A percentile compares a stretch with the other conserved stretches of the same genome.
These are phyloP conservation scores for Falcaria lacertinaria DNA, from an alignment of 2,888 invertebrate genomes.

Conservation along the genomic window DNA sequence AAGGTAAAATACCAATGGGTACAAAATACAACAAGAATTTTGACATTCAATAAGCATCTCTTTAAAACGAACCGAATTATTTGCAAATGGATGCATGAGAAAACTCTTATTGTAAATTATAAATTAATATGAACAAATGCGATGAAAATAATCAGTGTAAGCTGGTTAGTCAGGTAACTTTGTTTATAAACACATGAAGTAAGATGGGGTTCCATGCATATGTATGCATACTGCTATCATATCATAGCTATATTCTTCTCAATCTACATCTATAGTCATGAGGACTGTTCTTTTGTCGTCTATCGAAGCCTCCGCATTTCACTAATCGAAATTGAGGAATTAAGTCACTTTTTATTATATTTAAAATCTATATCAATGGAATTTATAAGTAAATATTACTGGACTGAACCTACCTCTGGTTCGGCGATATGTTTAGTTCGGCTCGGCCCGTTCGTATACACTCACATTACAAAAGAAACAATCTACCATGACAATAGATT, in stretches of 20 bases:
- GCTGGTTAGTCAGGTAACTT: constrained; percentile 75
- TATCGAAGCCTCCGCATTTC: constrained; percentile 65
- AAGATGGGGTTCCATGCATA: constrained; percentile 69
- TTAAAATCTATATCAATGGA: constrained; percentile 30
- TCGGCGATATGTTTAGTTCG: constrained; percentile 69
- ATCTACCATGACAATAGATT: constrained; percentile 80
- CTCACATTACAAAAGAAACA: constrained; percentile 76
- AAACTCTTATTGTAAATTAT: constrained; percentile 50
- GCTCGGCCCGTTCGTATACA: constrained; percentile 66
- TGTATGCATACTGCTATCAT: constrained; percentile 58
- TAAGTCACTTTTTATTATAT: constrained; percentile 29
- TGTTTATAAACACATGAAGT: constrained; percentile 80
- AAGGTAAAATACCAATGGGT: constrained; percentile 5
- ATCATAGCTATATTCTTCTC: constrained; percentile 45
- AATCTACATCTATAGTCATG: constrained; percentile 75
- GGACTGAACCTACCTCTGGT: constrained; percentile 75
- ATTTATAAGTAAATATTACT: constrained; percentile 18
- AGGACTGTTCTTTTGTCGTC: constrained; percentile 70
- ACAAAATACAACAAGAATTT: constrained; percentile 43
- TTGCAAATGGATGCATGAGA: constrained; percentile 29
- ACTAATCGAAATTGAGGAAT: constrained; percentile 71
- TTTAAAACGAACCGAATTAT: constrained; percentile 5
- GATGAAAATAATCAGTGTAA: constrained; percentile 62
- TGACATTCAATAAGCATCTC: constrained; percentile 39
- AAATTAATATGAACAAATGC: constrained; percentile 28